Conservation (phyloP, 2,797 vertebrate species). For the Silurus lanzhouensis region DNA sequence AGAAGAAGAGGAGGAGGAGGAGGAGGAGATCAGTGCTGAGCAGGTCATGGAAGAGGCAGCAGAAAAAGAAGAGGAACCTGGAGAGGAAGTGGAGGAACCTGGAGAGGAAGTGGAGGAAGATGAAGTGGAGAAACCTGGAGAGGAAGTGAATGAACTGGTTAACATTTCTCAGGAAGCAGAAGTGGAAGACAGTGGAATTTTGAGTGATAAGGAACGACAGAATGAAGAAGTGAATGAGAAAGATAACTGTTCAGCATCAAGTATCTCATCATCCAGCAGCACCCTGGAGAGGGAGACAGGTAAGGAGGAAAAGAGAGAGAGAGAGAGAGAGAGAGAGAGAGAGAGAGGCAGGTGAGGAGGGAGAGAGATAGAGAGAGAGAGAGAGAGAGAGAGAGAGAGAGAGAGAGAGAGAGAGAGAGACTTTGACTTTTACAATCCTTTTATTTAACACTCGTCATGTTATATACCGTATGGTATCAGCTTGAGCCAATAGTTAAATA, state of each 20-base stretch:
- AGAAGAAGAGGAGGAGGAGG: constrained; percentile 17
- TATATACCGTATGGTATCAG: too few relatives aligned
- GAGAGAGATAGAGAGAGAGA: too few relatives aligned
- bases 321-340: constrained; percentile 72
- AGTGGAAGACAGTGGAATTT: constrained; percentile 83
- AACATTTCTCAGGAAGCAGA: constrained; percentile 56
- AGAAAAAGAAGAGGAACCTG: constrained; percentile 36
- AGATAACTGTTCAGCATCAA: constrained; percentile 94
- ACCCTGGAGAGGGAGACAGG: constrained; percentile 87
- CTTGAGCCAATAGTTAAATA: too few relatives aligned
- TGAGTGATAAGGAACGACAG: constrained; percentile 93
- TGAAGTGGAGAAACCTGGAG: constrained; percentile 48
- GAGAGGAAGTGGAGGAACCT: constrained; percentile 46
- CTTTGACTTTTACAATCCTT: too few relatives aligned
- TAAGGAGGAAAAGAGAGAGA: constrained; percentile 20
- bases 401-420: too few relatives aligned
- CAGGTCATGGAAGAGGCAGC: constrained; percentile 56
- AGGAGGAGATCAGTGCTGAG: constrained; percentile 57
- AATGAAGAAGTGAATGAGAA: constrained; percentile 95
- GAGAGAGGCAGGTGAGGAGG: constrained; percentile 77
- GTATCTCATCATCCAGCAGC: constrained; percentile 95
- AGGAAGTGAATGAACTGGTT: constrained; percentile 60
- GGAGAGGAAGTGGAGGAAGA: constrained; percentile 45
- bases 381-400: too few relatives aligned
- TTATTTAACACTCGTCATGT: too few relatives aligned